These are phyloP conservation scores for Unio pictorum DNA, from an alignment of 2,888 invertebrate species.

Conservation along the genomic window DNA sequence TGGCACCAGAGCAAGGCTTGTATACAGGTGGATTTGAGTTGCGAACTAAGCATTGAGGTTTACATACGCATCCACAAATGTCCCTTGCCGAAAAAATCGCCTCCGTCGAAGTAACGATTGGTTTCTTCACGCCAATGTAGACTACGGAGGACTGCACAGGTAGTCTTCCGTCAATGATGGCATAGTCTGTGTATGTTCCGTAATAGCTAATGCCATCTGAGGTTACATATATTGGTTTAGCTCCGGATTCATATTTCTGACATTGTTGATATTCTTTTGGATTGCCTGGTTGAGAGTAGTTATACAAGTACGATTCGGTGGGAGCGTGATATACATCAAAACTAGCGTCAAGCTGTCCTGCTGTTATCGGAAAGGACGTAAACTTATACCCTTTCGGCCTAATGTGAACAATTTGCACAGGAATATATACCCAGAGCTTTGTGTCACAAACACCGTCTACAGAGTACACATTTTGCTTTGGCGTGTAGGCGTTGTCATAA, in stretches of 20 bases:
- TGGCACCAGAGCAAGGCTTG: slow-evolving; percentile 45
- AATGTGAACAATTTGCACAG: slow-evolving; percentile 29
- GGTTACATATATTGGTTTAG: slow-evolving; percentile 40
- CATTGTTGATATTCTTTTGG: slow-evolving; percentile 21
- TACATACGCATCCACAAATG: slow-evolving; percentile 51
- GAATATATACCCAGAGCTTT: slow-evolving; percentile 32
- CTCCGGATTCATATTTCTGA: slow-evolving; percentile 26
- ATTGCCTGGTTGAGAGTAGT: too few relatives aligned
- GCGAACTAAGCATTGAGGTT: slow-evolving; percentile 41
- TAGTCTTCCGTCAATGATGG: slow-evolving; percentile 45
- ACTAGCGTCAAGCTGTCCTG: slow-evolving; percentile 22
- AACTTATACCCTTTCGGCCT: slow-evolving; percentile 33
- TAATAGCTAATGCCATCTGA: slow-evolving; percentile 53
- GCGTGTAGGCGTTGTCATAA: too few relatives aligned
- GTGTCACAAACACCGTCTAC: slow-evolving; percentile 37
- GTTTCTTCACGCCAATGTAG: slow-evolving; percentile 40
- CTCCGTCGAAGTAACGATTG: slow-evolving; percentile 14
- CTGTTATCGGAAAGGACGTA: slow-evolving; percentile 29
- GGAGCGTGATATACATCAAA: slow-evolving; percentile 33
- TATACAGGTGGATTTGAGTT: slow-evolving; percentile 17
- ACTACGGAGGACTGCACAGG: slow-evolving; percentile 44
- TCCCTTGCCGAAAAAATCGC: slow-evolving; percentile 48
- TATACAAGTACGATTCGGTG: slow-evolving; percentile 1
- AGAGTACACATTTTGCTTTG: slow-evolving; percentile 30
- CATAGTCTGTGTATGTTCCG: slow-evolving; percentile 50